Percentiles rank a stretch among this genome's conserved stretches.
These are phyloP conservation scores for Furnarius figulus DNA, from an alignment of 2,113 vertebrate species.

Conservation along the genomic window DNA sequence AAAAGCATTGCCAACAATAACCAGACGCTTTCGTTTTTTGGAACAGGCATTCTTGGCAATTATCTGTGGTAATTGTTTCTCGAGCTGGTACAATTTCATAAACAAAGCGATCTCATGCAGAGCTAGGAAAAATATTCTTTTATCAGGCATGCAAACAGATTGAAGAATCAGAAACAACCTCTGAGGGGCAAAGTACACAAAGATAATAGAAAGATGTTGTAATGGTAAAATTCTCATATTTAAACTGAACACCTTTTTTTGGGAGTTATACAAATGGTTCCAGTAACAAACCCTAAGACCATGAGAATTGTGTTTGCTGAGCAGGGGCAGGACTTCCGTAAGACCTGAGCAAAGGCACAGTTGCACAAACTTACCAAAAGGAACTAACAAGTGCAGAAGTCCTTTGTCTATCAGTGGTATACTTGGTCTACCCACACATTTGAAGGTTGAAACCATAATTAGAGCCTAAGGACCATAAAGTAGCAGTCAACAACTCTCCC, in stretches of 20 bases:
- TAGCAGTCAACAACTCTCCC: not conserved
- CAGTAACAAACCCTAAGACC: not conserved
- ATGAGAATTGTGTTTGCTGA: not conserved
- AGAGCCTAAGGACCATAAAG: not conserved
- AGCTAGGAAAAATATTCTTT: slow-evolving; percentile 8
- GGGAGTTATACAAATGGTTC: not conserved
- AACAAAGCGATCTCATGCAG: not conserved
- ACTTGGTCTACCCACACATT: not conserved
- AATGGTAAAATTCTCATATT: not conserved
- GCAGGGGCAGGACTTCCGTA: not conserved
- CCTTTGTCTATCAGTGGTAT: accelerated
- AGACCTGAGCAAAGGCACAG: not conserved
- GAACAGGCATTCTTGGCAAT: not conserved
- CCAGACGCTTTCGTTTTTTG: not conserved
- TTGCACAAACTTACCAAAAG: not conserved
- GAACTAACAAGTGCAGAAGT: not conserved
- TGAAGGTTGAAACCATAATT: not conserved
- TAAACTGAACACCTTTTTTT: not conserved
- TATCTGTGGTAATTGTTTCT: slow-evolving; percentile 31
- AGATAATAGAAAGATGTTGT: not conserved
- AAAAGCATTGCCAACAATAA: slow-evolving; percentile 5
- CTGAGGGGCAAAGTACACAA: not conserved
- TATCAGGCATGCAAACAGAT: not conserved
- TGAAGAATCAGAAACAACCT: not conserved
- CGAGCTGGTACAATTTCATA: slow-evolving; percentile 23